These are phyloP conservation scores for Trachymyrmex cornetzi DNA, from an alignment of 1,140 invertebrate species.

Conservation along the genomic window DNA sequence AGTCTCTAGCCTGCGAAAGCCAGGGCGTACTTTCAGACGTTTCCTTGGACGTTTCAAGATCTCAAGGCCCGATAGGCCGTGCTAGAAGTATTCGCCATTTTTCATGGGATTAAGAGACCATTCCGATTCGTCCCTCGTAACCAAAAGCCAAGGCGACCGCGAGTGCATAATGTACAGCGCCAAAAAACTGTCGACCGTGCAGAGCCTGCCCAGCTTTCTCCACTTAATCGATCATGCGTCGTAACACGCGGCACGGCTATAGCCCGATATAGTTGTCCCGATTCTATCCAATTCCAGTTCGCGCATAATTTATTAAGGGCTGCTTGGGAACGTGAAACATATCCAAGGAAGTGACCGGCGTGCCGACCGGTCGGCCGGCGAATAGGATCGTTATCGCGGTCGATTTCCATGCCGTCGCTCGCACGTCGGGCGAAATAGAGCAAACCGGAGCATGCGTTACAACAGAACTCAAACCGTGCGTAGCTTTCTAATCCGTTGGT, in stretches of 20 bases:
- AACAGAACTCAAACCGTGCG: conserved; percentile 24
- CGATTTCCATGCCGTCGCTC: conserved; percentile 40
- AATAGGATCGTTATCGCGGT: conserved; percentile 55
- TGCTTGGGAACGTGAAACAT: conserved; percentile 39
- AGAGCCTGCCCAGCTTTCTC: conserved; percentile 44
- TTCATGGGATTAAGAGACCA: conserved; percentile 8
- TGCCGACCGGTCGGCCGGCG: not conserved
- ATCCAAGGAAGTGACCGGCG: conserved; percentile 41
- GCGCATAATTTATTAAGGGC: conserved; percentile 64
- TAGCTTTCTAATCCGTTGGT: conserved; percentile 49
- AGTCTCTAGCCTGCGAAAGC: conserved; percentile 25
- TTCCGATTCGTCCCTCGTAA: not conserved
- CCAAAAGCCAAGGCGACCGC: not conserved
- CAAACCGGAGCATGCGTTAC: conserved; percentile 31
- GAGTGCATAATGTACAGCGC: not conserved
- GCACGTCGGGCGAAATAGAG: conserved; percentile 27
- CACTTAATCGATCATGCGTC: conserved; percentile 62
- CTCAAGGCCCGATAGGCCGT: not conserved
- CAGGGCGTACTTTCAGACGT: conserved; percentile 4
- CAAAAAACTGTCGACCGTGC: not conserved
- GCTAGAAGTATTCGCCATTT: not conserved
- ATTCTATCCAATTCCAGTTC: conserved; percentile 55
- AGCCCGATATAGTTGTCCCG: conserved; percentile 55
- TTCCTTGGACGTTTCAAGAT: not conserved
- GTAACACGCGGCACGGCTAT: conserved; percentile 54